Base-by-base conservation (phyloP, 1,140 invertebrate species). In the Euwallacea similis region DNA sequence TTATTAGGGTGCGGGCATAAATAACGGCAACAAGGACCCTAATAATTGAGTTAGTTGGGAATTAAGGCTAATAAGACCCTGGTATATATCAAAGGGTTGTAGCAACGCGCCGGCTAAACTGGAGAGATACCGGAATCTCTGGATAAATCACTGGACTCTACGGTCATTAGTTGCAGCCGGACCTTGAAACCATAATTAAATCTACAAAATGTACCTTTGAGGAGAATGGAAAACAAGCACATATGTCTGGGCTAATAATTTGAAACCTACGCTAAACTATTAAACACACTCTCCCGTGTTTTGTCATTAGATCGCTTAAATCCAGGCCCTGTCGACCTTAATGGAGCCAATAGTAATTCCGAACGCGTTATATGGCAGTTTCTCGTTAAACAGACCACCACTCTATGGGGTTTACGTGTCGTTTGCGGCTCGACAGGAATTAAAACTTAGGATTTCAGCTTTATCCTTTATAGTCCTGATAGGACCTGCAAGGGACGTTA, bases 81-180 rank as follows among this genome's bases (percentile, higher is more conserved):
- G 73, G 75, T 74, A 77, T 79, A 79, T 77, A 79, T 79, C 77
- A 79, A 79, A 79, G 72, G 66, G 74, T 66, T 60, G 67, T 69
- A 75, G 68, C 71, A 75, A 54, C 69, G 70, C 68, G 74, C 70
- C 73, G 66, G 76, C 59, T 77, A 79, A 77, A 79, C 33, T 61
- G 33, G 43, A 74, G 76, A 76, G 78, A 78, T 76, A 77, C 75
- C 76, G 77, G 76, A 77, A 75, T 74, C 73, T 76, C 76, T 72
- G 79, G 78, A 80, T 80, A 80, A 80, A 80, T 80, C 79, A 80
- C 79, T 76, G 77, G 78, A 77, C 78, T 79, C 74, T 79, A 75
- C 76, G 78, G 79, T 80, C 79, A 79, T 80, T 80, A 80, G 79
- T 78, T 80, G 71, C 74, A 78, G 75, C 77, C 77, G 74, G 75